Conservation (phyloP, 2,113 vertebrate species). For the Daboia siamensis region DNA sequence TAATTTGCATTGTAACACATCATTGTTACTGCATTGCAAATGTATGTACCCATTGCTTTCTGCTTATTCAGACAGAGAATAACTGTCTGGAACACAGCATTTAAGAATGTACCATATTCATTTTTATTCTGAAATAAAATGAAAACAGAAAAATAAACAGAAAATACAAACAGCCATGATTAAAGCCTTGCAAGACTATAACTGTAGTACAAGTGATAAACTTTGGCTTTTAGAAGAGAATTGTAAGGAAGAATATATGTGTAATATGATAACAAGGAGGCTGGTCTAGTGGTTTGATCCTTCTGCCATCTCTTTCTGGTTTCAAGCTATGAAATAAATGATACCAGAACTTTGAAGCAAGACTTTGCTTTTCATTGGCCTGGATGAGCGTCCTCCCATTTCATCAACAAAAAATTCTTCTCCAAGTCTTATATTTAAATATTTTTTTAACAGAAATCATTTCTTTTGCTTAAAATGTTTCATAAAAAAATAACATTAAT, state of each 20-base stretch:
- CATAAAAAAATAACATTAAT: not conserved
- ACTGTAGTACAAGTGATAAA: not conserved
- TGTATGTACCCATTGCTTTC: not conserved
- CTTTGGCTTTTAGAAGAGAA: not conserved
- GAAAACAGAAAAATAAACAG: not conserved
- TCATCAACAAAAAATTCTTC: not conserved
- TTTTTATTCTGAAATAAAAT: not conserved
- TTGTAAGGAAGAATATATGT: not conserved
- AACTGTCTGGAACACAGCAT: not conserved
- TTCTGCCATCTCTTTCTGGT: not conserved
- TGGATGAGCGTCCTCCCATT: not conserved
- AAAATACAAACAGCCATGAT: not conserved
- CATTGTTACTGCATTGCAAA: not conserved
- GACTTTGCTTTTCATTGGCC: not conserved
- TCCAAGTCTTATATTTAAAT: not conserved
- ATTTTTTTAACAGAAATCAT: not conserved
- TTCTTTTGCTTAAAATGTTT: not conserved
- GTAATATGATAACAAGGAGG: not conserved
- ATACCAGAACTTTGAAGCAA: not conserved
- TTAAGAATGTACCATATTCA: not conserved
- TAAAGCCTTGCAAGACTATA: not conserved
- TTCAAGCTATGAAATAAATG: not conserved
- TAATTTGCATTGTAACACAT: conserved; percentile 4
- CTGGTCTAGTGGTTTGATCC: not conserved
- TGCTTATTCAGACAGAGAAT: not conserved